Evolutionary conservation across 23 tunicate genomes (phyloP).

Genomic region (Halocynthia roretzi): DNA sequence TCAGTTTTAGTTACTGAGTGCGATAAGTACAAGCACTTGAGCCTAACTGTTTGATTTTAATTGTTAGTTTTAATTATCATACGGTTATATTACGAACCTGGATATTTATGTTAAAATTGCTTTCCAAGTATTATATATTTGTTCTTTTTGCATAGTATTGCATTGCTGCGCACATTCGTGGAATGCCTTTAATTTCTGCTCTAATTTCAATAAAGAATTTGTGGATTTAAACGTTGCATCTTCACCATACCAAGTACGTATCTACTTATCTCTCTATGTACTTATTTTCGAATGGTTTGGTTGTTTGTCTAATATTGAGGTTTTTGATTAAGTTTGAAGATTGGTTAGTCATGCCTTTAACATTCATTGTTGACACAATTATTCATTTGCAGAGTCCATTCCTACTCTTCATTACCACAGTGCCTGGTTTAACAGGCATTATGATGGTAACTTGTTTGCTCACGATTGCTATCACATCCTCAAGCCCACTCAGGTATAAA

Average conservation of each 20-base stretch:
- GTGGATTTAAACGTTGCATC: constrained; percentile 74
- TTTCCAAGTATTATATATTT: too few relatives aligned
- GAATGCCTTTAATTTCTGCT: constrained; percentile 71
- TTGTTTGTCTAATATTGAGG: too few relatives aligned
- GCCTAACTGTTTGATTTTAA: too few relatives aligned
- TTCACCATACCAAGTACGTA: constrained; percentile 61
- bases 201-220: constrained; percentile 46
- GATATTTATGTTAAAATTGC: too few relatives aligned
- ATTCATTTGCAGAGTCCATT: constrained; percentile 50
- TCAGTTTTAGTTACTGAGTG: too few relatives aligned
- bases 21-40: too few relatives aligned
- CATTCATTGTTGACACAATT: neutral
- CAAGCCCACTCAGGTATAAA: constrained; percentile 47
- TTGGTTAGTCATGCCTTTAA: neutral
- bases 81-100: too few relatives aligned
- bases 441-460: constrained; percentile 40
- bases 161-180: constrained; percentile 89
- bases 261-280: too few relatives aligned
- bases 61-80: too few relatives aligned
- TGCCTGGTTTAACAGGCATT: constrained; percentile 68
- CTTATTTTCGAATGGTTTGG: too few relatives aligned
- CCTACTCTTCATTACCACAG: constrained; percentile 41
- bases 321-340: too few relatives aligned
- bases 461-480: constrained; percentile 40
- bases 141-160: constrained; percentile 34